phyloP scores from a whole-genome alignment of 1,140 invertebrate genomes.

The Vanessa tameamea region DNA sequence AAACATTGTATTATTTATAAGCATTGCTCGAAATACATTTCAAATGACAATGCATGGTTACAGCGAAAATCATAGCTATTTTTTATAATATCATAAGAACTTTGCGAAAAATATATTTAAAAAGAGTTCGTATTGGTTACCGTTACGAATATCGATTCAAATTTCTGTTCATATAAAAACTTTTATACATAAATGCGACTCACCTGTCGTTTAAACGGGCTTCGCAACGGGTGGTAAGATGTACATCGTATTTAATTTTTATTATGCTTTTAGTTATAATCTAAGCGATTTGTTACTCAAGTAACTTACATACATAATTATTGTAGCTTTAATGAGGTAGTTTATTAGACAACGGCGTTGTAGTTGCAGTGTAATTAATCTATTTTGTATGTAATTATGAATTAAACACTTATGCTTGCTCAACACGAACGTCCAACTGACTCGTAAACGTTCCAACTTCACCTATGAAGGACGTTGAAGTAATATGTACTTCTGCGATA shows the following conservation, averaged over 20 bases:
- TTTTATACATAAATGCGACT: constrained; percentile 16
- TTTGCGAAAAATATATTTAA: neutral
- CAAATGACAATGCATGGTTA: neutral
- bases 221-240: constrained; percentile 19
- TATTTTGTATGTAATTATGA: too few relatives aligned
- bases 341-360: too few relatives aligned
- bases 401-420: too few relatives aligned
- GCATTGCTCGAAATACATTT: neutral
- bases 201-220: constrained; percentile 25
- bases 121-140: neutral
- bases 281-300: constrained; percentile 4
- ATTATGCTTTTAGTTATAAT: constrained; percentile 12
- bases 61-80: too few relatives aligned
- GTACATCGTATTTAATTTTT: constrained; percentile 6
- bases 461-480: too few relatives aligned
- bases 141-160: constrained; percentile 7
- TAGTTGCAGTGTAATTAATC: too few relatives aligned
- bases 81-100: too few relatives aligned
- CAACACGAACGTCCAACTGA: too few relatives aligned
- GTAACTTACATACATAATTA: neutral
- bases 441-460: too few relatives aligned
- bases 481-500: too few relatives aligned
- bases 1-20: constrained; percentile 1
- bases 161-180: constrained; percentile 17
- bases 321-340: too few relatives aligned